Base-by-base conservation (phyloP, 2,113 vertebrate genomes). In the Sylvilagus bachmani region DNA sequence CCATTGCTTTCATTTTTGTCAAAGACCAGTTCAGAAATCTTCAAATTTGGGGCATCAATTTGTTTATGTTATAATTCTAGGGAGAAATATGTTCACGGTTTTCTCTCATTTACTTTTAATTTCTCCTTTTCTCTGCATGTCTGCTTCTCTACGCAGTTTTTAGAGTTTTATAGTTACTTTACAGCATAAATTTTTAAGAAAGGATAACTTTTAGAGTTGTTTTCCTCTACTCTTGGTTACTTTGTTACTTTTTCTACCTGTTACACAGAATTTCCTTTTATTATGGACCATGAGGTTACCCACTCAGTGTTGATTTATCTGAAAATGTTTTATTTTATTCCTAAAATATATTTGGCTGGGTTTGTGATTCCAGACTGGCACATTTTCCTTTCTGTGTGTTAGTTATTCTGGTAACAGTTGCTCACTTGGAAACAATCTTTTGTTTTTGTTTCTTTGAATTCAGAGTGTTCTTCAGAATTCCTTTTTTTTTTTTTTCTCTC, bases 191-290 rank as follows among this genome's bases (percentile, higher is more conserved):
- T 81, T 83, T 44, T 62, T 92, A 75, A 4, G 16, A 49, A 53
- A 89, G 31, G 31, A 78, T 55, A 44, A 3, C 13, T 36, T 85
- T 91, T 69, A 88, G 25, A 69, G 75, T 33, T 36, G 9, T 64
- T 87, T 5, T 85, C 86, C 80, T 77, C 44, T 83, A 21, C 11
- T 73, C 1, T 58, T 86, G 78, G 70, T 90, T 62, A 38, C 36
- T 66, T 90, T 33, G 49, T 55, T 64, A 38, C 2, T 92, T 92
- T 95, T 82, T 73, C 49, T 73, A 82, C 22, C 21, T 79, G 44
- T 6, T 69, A 61, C 80, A 80, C 27, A 66, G 6, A 92, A 92
- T 55, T 84, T 96, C 73, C 64, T 62, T 89, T 80, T 94, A 36
- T 9, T 79, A 51, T 58, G 22, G 24, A 19, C 36, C 13, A 74